Evolutionary conservation across 2,113 vertebrate genomes (phyloP).

Genomic region (Seriola dumerili): DNA sequence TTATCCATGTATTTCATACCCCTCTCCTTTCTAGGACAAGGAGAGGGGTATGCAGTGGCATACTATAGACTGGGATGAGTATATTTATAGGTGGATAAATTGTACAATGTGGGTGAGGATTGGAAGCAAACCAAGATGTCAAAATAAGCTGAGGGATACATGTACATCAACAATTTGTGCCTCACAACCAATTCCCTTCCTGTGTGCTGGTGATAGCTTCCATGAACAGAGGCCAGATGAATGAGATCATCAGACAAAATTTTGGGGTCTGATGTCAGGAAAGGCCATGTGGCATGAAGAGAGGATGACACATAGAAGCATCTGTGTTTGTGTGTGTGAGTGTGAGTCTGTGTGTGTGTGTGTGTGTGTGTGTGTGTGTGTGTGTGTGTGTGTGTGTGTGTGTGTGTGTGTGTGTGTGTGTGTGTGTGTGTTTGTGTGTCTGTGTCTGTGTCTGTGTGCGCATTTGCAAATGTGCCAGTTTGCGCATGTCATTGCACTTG

Average conservation of each 20-base stretch:
- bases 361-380: not conserved
- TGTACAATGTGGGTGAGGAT: not conserved
- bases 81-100: not conserved
- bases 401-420: constrained; percentile 1
- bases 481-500: constrained; percentile 37
- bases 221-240: constrained; percentile 27
- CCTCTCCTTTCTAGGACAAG: constrained; percentile 2
- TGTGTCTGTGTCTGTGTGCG: not conserved
- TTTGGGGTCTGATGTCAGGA: constrained; percentile 31
- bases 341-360: constrained; percentile 1
- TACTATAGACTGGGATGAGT: not conserved
- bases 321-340: not conserved
- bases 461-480: constrained; percentile 26
- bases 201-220: constrained; percentile 19
- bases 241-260: constrained; percentile 37
- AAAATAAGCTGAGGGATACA: constrained; percentile 19
- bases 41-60: not conserved
- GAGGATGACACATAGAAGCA: constrained; percentile 30
- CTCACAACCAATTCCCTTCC: constrained; percentile 5
- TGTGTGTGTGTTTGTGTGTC: constrained; percentile 4
- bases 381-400: too few species aligned
- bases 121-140: constrained; percentile 2
- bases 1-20: constrained; percentile 24
- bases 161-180: constrained; percentile 2
- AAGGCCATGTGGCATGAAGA: constrained; percentile 35